Evolutionary conservation across 2,888 invertebrate species (phyloP), one percentile per base, ranked within the genome.

Genomic region (Troides aeacus): DNA sequence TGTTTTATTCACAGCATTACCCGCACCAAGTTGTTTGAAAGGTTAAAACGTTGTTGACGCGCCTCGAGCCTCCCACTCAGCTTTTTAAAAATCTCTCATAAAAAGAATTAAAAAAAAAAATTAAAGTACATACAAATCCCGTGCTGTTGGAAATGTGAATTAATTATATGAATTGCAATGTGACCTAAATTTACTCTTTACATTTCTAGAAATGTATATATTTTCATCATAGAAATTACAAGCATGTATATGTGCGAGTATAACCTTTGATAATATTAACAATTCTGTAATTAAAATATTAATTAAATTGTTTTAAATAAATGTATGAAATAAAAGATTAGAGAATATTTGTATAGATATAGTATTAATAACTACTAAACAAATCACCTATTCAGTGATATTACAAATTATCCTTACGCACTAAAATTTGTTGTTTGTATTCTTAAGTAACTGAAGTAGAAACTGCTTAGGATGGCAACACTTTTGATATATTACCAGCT

Each of bases 131-230:
- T n/a, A 15, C 60, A 30, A 21, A 36, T 36, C 57, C 36, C 36
- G 18, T 23, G 63, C n/a, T 58, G 46, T 15, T 58, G 24, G 15
- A 42, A 61, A 65, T 53, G 24, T 57, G 64, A 65, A 69, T 62
- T 57, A 57, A 42, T 65, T 65, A 57, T 46, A 57, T 65, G 42
- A 62, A 69, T 57, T 57, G 24, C 57, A 56, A 62, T 36, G 61
- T 69, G 69, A 65, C 69, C 69, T 65, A 46, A 57, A 64, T 69
- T 62, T 23, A 12, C 12, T 23, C 18, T 58, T 23, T 15, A 12
- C 15, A 58, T 21, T 56, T 24, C 57, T 58, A 12, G 23, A 24
- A 58, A 58, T 2, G 23, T 23, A 56, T 56, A 56, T 18, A 7
- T 56, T 56, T n/a, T 56, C 6, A n/a, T 56, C 12, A n/a, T 18